Conservation (phyloP, 2,797 vertebrate species). For the Malurus leucopterus region DNA sequence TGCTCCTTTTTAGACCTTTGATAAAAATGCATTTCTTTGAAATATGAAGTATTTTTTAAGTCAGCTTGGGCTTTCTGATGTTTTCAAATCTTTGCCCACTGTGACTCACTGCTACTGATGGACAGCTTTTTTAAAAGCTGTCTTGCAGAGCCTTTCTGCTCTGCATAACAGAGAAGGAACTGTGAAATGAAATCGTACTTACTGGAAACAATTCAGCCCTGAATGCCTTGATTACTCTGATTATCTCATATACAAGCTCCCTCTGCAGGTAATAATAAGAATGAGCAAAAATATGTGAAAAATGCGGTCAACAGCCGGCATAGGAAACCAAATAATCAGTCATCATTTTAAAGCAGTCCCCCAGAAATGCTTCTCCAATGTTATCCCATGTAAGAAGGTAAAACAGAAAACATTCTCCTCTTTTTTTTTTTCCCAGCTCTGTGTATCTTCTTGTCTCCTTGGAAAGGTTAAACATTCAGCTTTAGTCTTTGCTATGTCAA, state of each 20-base stretch:
- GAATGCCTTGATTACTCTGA: constrained; percentile 66
- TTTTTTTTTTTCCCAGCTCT: not conserved
- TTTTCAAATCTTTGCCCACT: not conserved
- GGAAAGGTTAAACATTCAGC: not conserved
- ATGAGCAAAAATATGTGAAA: constrained; percentile 66
- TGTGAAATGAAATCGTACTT: constrained; percentile 42
- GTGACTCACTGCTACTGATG: not conserved
- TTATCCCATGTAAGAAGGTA: constrained; percentile 12
- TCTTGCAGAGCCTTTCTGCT: not conserved
- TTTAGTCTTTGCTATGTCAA: not conserved
- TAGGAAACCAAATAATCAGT: constrained; percentile 16
- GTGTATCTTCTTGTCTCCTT: not conserved
- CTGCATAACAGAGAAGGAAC: not conserved
- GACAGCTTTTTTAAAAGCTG: not conserved
- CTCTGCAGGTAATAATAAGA: constrained; percentile 77
- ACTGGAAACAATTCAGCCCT: constrained; percentile 46
- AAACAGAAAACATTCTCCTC: not conserved
- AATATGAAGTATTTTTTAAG: not conserved
- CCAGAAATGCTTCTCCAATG: not conserved
- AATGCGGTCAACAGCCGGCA: constrained; percentile 7
- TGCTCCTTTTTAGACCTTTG: not conserved
- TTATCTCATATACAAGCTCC: constrained; percentile 75
- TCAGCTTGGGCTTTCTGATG: not conserved
- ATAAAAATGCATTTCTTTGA: not conserved
- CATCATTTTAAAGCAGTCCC: constrained; percentile 11